Evolutionary conservation across 2,113 vertebrate species (phyloP).

Genomic region (Procavia capensis): DNA sequence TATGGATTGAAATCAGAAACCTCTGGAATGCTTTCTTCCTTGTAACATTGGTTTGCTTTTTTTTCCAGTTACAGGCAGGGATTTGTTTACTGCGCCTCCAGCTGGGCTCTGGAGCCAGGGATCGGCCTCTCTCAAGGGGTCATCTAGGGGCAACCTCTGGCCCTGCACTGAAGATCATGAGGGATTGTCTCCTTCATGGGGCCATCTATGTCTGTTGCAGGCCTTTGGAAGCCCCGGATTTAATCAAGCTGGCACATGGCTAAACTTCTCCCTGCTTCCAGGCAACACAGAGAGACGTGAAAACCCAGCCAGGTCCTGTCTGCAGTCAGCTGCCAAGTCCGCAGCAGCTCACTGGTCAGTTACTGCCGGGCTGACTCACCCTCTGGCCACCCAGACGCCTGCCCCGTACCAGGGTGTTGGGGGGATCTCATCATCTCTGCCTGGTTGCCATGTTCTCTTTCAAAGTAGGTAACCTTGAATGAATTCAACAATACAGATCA

Average conservation of each 20-base stretch:
- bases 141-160: background rate
- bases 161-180: background rate
- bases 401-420: background rate
- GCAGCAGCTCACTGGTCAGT: no score
- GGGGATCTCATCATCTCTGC: background rate
- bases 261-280: background rate
- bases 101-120: background rate
- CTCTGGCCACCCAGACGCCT: background rate
- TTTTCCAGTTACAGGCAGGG: background rate
- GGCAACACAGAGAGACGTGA: fast-evolving
- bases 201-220: background rate
- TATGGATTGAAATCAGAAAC: background rate
- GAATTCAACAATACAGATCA: background rate
- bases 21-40: constrained; percentile 31
- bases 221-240: background rate
- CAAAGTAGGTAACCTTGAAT: background rate
- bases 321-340: background rate
- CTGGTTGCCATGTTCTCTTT: background rate
- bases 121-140: background rate
- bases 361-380: background rate
- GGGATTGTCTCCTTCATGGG: background rate
- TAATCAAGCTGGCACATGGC: background rate
- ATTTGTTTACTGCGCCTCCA: background rate
- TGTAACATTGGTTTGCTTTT: background rate
- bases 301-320: background rate